Evolutionary conservation across 2,797 vertebrate species (phyloP), one percentile per base, ranked within the genome.

Genomic region (Peromyscus eremicus): DNA sequence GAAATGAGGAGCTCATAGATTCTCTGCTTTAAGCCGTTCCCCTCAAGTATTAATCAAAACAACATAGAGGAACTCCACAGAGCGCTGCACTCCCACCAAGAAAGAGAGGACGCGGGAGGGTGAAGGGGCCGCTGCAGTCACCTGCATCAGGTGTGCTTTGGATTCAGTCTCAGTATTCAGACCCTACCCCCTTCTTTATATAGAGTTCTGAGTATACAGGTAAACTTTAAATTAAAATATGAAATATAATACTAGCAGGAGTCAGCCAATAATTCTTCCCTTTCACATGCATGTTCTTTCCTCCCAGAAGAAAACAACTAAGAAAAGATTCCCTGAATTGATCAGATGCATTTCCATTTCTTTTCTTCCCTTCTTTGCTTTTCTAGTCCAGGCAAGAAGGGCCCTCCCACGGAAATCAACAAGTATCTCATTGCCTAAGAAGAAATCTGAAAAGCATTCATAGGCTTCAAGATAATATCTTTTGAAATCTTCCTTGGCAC

Each of bases 151-250:
- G 84, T 92, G 32, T 49, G 55, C 49, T 62, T 95, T 80, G 68
- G 57, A 91, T 83, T 89, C 89, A 93, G 43, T 89, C 68, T 95
- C 84, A 91, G 37, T 52, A 90, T 91, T 52, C 11, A 25, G 52
- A 37, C 32, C 27, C 40, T 10, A 7, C 43, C 27, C 73, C 40
- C 29, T 32, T 21, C 29, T 84, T 80, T 93, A 71, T 43, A 57
- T 92, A 94, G 25, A 77, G 55, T 84, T 87, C 34, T 62, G 85
- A 92, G 52, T 14, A 27, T 21, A 62, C 27, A 12, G 52, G 19
- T 29, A 94, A 92, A 93, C 88, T 83, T 88, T 55, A 55, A 93
- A 49, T 64, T 52, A 94, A 95, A 96, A 82, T 87, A 71, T n/a
- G 60, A 97, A 91, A 66, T 92, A 66, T 37, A 97, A 81, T 25